Conservation (phyloP, 1,140 invertebrate genomes). For the Camponotus floridanus region DNA sequence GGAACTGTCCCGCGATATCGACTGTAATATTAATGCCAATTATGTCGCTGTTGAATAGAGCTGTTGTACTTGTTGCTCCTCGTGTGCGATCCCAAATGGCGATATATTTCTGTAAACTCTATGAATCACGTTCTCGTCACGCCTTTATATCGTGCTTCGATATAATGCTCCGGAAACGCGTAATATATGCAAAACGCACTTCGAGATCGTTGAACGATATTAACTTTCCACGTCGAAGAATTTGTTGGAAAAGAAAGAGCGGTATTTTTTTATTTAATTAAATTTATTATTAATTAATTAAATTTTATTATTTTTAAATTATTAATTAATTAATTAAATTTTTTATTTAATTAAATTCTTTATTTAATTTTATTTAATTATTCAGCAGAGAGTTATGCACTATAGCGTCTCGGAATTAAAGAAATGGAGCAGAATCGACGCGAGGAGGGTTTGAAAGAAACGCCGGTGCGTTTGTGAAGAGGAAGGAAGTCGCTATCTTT, state of each 20-base stretch:
- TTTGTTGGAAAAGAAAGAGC: too few relatives aligned
- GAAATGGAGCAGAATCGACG: constrained; percentile 69
- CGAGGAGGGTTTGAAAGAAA: constrained; percentile 77
- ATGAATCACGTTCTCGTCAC: not conserved
- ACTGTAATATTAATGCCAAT: not conserved
- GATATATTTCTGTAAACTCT: not conserved
- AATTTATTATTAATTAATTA: not conserved
- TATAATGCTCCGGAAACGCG: not conserved
- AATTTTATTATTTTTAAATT: too few relatives aligned
- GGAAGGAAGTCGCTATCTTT: constrained; percentile 84
- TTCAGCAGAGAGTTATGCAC: too few relatives aligned
- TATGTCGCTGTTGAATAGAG: not conserved
- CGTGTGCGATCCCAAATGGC: not conserved
- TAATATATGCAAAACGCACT: not conserved
- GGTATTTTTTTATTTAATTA: not conserved
- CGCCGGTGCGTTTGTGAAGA: constrained; percentile 69
- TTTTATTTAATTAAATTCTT: not conserved
- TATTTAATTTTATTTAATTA: not conserved
- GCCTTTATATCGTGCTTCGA: not conserved
- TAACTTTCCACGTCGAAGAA: not conserved
- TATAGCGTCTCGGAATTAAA: not conserved
- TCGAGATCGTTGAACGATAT: not conserved
- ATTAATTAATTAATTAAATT: too few relatives aligned
- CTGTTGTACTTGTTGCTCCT: constrained; percentile 9
- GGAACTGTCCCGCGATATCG: not conserved